Conservation (phyloP, 2,888 invertebrate species). For the Leptopilina syphax region DNA sequence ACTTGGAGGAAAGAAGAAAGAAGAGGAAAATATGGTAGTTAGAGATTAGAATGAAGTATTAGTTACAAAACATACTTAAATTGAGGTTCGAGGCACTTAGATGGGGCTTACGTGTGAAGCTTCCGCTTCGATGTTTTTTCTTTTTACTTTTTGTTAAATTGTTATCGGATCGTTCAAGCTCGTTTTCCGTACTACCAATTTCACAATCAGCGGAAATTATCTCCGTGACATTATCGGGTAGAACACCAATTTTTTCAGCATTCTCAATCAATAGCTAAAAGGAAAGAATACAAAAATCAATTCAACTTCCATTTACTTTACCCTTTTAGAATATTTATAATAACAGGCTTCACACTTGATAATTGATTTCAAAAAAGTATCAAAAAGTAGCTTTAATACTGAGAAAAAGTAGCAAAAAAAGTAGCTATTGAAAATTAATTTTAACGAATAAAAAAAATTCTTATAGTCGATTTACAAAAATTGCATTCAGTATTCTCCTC, state of each 20-base stretch:
- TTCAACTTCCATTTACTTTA: neutral
- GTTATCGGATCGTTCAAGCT: conserved; percentile 68
- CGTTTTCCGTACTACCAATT: conserved; percentile 67
- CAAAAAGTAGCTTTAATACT: too few species aligned
- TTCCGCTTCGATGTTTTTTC: conserved; percentile 90
- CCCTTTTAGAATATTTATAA: too few species aligned
- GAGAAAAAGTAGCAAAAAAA: too few species aligned
- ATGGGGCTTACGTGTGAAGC: conserved; percentile 85
- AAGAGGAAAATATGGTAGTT: conserved; percentile 2
- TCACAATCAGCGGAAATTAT: conserved; percentile 67
- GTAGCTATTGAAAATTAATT: too few species aligned
- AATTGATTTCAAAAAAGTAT: too few species aligned
- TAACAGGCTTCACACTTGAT: too few species aligned
- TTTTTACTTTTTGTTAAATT: conserved; percentile 77
- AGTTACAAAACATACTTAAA: conserved; percentile 63
- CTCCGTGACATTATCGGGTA: conserved; percentile 81
- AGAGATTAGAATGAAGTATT: conserved; percentile 22
- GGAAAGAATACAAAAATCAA: conserved; percentile 13
- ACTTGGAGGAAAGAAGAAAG: neutral
- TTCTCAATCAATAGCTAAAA: conserved; percentile 87
- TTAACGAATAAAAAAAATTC: too few species aligned
- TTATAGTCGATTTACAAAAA: too few species aligned
- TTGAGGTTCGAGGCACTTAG: conserved; percentile 67
- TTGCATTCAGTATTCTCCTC: too few species aligned
- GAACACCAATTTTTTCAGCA: conserved; percentile 85